Conservation (phyloP, 1,140 invertebrate genomes). For the Epicauta chinensis region DNA sequence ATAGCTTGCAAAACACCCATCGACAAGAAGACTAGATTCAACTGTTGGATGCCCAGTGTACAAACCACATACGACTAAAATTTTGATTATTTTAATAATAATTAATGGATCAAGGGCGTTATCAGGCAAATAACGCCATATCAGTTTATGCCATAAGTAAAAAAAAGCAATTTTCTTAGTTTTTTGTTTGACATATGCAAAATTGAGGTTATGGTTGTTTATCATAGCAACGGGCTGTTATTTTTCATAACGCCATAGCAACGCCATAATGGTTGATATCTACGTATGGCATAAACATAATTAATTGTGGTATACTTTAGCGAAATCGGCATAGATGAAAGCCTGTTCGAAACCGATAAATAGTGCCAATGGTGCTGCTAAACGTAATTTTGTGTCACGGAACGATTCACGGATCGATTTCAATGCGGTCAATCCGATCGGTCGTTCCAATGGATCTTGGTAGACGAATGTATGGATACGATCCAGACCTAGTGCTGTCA, state of each 20-base stretch:
- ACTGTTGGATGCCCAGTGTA: slow-evolving; percentile 56
- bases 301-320: slow-evolving; percentile 48
- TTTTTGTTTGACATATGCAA: too few relatives aligned
- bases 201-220: too few relatives aligned
- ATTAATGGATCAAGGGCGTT: too few relatives aligned
- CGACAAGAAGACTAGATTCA: slow-evolving; percentile 57
- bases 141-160: too few relatives aligned
- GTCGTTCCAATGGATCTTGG: slow-evolving; percentile 43
- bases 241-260: too few relatives aligned
- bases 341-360: slow-evolving; percentile 69
- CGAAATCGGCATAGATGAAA: slow-evolving; percentile 65
- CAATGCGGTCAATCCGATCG: slow-evolving; percentile 42
- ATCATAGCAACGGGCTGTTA: too few relatives aligned
- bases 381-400: slow-evolving; percentile 49
- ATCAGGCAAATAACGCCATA: too few relatives aligned
- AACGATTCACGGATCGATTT: slow-evolving; percentile 41
- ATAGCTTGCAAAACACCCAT: slow-evolving; percentile 59
- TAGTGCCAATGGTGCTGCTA: slow-evolving; percentile 57
- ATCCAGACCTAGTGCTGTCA: slow-evolving; percentile 50
- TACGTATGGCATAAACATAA: too few relatives aligned
- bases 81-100: too few relatives aligned
- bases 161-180: too few relatives aligned
- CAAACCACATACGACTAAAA: slow-evolving; percentile 55
- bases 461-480: slow-evolving; percentile 40
- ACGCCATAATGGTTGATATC: too few relatives aligned